Percentiles rank a stretch among this genome's conserved stretches.
Conservation (phyloP, 2,888 invertebrate genomes). For the Eilema depressum region DNA sequence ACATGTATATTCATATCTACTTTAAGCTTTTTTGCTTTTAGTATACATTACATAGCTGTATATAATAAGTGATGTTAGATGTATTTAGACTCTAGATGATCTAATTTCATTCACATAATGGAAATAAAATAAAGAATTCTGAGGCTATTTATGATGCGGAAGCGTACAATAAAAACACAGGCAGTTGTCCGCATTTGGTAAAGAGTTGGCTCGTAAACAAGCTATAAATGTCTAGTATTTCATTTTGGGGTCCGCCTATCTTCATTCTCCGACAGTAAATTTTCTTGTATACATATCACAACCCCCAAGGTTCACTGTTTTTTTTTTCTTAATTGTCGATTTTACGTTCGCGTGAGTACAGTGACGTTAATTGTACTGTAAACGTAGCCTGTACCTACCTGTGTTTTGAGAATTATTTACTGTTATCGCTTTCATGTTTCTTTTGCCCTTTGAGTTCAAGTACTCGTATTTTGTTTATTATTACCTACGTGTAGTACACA, state of each 20-base stretch:
- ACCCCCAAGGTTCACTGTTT: constrained; percentile 65
- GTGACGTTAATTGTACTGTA: constrained; percentile 51
- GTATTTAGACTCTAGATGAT: constrained; percentile 22
- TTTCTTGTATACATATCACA: constrained; percentile 67
- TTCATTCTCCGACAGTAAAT: constrained; percentile 57
- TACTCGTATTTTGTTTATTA: not conserved
- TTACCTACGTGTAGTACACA: not conserved
- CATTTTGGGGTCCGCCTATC: constrained; percentile 57
- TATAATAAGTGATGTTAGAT: not conserved
- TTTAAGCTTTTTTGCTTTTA: constrained; percentile 1
- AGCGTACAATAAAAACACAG: constrained; percentile 63
- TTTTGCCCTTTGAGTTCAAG: not conserved
- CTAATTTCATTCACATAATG: constrained; percentile 28
- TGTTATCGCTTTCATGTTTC: constrained; percentile 9
- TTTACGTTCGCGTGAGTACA: constrained; percentile 53
- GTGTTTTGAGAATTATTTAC: not conserved
- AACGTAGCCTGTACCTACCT: constrained; percentile 29
- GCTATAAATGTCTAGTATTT: constrained; percentile 73
- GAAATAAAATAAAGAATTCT: constrained; percentile 45
- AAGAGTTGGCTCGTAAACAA: constrained; percentile 79
- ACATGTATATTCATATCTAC: not conserved
- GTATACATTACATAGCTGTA: not conserved
- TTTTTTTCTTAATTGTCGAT: constrained; percentile 67
- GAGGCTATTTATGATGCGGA: constrained; percentile 53
- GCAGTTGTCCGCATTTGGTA: constrained; percentile 65